Conservation (phyloP, 2,888 invertebrate species). For the Acleris sparsana region DNA sequence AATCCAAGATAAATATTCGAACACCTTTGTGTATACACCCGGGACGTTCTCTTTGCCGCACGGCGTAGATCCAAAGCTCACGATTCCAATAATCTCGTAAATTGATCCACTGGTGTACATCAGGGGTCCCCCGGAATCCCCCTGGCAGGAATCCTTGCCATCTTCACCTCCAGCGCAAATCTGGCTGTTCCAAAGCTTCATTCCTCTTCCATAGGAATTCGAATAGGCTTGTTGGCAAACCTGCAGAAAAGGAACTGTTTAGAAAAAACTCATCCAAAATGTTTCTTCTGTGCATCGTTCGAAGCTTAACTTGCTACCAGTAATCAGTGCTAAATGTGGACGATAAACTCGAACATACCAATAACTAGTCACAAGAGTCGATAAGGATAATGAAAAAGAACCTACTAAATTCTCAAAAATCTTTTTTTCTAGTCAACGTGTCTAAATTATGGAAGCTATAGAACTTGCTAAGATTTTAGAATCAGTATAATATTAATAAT, state of each 20-base stretch:
- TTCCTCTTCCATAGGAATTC: conserved; percentile 37
- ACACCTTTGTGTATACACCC: conserved; percentile 85
- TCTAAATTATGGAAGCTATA: too few species aligned
- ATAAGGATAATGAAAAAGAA: too few species aligned
- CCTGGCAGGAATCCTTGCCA: conserved; percentile 84
- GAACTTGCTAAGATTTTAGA: too few species aligned
- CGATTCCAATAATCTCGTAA: conserved; percentile 76
- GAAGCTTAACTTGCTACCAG: too few species aligned
- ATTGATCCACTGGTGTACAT: conserved; percentile 63
- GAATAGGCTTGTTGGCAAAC: conserved; percentile 47
- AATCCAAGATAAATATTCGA: conserved; percentile 85
- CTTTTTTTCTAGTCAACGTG: too few species aligned
- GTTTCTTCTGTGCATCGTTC: too few species aligned
- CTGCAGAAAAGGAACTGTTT: conserved; percentile 39
- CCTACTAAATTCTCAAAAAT: too few species aligned
- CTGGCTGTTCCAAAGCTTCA: conserved; percentile 50
- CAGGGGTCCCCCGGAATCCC: conserved; percentile 86
- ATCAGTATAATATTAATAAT: too few species aligned
- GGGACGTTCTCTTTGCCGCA: conserved; percentile 84
- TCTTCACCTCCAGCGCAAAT: conserved; percentile 84
- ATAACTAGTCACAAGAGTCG: too few species aligned
- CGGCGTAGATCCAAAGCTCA: conserved; percentile 85
- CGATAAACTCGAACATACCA: too few species aligned
- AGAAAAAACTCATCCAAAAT: too few species aligned
- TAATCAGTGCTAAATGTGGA: too few species aligned